Percentiles rank a stretch among this genome's conserved stretches.
Evolutionary conservation across 2,888 invertebrate species (phyloP).

Genomic region (Caenorhabditis japonica): DNA sequence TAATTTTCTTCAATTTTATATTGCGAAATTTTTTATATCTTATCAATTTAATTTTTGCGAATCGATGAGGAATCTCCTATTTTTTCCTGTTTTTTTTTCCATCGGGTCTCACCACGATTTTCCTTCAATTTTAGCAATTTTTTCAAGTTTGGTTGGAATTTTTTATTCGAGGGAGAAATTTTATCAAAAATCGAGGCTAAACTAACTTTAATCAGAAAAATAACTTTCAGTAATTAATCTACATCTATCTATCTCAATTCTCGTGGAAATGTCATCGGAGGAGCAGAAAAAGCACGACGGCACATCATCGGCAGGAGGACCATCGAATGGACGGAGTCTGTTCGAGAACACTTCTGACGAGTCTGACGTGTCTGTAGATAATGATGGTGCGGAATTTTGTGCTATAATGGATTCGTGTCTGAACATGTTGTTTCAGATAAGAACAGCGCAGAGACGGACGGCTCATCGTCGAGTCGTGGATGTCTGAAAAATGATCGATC

Average conservation of each 20-base stretch:
- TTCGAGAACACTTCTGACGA: constrained; percentile 52
- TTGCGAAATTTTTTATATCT: constrained; percentile 14
- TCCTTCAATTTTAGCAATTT: no score
- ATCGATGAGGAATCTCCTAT: background rate
- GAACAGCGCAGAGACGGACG: constrained; percentile 51
- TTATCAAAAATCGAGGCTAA: no score
- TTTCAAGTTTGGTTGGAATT: no score
- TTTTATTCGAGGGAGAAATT: no score
- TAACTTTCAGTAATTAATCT: constrained; percentile 39
- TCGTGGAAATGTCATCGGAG: constrained; percentile 20
- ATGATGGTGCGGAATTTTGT: no score
- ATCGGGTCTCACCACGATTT: no score
- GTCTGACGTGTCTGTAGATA: constrained; percentile 48
- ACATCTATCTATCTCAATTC: background rate
- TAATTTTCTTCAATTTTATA: no score
- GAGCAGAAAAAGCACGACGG: constrained; percentile 20
- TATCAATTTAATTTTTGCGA: no score
- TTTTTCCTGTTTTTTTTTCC: background rate
- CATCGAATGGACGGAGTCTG: constrained; percentile 11
- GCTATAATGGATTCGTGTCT: background rate
- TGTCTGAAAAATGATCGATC: constrained; percentile 47
- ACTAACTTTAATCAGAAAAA: background rate
- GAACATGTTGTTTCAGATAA: constrained; percentile 27
- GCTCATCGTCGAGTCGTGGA: constrained; percentile 50
- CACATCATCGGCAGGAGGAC: constrained; percentile 13